phyloP scores from a whole-genome alignment of 2,797 vertebrate genomes.

The Pogoniulus pusillus region DNA sequence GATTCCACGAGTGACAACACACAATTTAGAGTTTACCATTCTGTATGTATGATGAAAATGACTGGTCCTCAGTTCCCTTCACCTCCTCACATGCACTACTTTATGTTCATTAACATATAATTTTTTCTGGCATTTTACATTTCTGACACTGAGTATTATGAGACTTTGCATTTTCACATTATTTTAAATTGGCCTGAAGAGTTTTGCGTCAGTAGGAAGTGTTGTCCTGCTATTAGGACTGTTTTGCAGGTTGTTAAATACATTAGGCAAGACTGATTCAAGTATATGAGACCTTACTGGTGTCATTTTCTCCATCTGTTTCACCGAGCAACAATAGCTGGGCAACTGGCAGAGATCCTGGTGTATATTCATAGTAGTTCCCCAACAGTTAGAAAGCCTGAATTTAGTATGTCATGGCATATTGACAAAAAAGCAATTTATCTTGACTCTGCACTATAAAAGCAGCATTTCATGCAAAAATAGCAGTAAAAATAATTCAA shows the following conservation, averaged over 20 bases:
- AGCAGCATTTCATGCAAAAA: background rate
- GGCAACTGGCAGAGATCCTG: background rate
- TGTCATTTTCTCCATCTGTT: background rate
- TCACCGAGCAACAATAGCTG: background rate
- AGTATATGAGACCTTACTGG: background rate
- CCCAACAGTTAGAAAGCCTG: background rate
- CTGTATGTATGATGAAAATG: background rate
- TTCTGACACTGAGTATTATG: background rate
- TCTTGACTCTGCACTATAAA: background rate
- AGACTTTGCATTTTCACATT: background rate
- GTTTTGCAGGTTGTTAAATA: background rate
- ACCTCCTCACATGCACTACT: background rate
- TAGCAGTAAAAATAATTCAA: constrained; percentile 51
- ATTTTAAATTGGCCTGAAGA: background rate
- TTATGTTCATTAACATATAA: background rate
- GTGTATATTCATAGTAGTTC: background rate
- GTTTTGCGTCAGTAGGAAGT: background rate
- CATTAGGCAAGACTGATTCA: background rate
- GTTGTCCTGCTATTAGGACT: background rate
- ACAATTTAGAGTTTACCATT: background rate
- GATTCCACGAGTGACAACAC: background rate
- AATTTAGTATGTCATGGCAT: background rate
- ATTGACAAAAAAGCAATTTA: constrained; percentile 42
- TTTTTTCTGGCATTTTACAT: background rate
- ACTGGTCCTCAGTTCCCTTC: background rate